phyloP scores from a whole-genome alignment of 2,888 invertebrate species.

The Orthonychiurus folsomi region DNA sequence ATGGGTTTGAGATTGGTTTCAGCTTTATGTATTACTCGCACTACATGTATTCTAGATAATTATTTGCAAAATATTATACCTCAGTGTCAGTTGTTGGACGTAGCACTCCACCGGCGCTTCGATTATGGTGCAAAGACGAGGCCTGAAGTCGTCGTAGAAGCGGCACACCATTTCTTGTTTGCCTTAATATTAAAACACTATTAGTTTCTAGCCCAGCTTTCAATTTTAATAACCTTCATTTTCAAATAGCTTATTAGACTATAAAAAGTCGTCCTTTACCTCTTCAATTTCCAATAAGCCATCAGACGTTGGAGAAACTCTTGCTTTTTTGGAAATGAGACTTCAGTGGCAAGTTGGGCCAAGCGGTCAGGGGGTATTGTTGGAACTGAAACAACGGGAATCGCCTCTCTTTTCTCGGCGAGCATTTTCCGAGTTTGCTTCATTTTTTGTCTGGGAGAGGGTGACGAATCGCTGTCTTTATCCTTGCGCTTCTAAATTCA shows the following conservation, averaged over 20 bases:
- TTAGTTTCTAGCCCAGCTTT: too few species aligned
- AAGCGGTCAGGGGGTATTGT: conserved; percentile 81
- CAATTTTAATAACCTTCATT: too few species aligned
- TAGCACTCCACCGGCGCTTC: background rate
- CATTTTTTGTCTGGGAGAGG: conserved; percentile 59
- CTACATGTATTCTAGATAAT: background rate
- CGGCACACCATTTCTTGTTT: conserved; percentile 91
- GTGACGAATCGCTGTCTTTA: conserved; percentile 14
- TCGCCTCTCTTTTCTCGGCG: conserved; percentile 78
- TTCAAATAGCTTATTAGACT: too few species aligned
- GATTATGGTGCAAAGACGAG: conserved; percentile 49
- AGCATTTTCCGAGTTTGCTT: conserved; percentile 76
- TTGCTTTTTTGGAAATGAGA: conserved; percentile 63
- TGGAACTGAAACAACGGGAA: conserved; percentile 86
- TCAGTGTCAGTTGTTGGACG: conserved; percentile 6
- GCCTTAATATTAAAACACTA: too few species aligned
- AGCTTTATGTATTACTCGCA: too few species aligned
- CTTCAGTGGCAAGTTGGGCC: conserved; percentile 72
- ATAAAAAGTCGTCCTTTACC: too few species aligned
- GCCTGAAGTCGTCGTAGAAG: conserved; percentile 74
- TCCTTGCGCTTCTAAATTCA: conserved; percentile 15
- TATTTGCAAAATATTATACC: background rate
- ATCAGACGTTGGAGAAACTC: conserved; percentile 80
- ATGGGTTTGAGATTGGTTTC: too few species aligned
- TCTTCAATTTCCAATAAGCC: conserved; percentile 94